Evolutionary conservation across 2,888 invertebrate species (phyloP), one percentile per base, ranked within the genome.

Genomic region (Tachina grossa): DNA sequence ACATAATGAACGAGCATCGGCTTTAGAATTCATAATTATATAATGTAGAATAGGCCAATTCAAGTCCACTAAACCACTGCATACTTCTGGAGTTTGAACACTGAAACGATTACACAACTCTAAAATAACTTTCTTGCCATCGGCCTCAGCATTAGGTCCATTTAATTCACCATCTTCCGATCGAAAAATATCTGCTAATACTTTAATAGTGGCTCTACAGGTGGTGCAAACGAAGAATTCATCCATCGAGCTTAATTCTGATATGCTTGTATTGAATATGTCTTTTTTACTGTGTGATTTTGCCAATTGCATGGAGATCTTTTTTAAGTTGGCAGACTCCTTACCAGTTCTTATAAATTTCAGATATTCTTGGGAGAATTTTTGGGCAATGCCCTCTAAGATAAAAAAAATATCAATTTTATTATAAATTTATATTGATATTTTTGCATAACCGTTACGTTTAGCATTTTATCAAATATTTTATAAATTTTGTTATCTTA

Each of bases 31-130:
- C n/a, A 89, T 88, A 2, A 95, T 91, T 68, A 96, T 95, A 88
- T 94, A 94, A 14, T 94, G 89, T 13, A 95, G 86, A 43, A 95
- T 94, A 6, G 95, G 95, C 96, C 94, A 91, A 89, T 96, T 96
- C 2, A 95, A 91, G 47, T 93, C 92, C 9, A 96, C 92, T n/a
- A 94, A 92, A 16, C 95, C 95, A 0, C 90, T 87, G 88, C 97
- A 97, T 4, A 96, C 95, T 11, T 92, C 91, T n/a, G 92, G 90
- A 1, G 93, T 93, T 89, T 95, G 94, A 11, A 96, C 93, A 3
- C 94, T 93, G 8, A 96, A 90, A 10, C 91, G 88, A 3, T 91
- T 90, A 87, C 96, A 96, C 0, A 95, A 81, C 1, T 92, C 93
- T 1, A 93, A 89, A 0, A 94, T 74, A 0, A 93, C 87, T 1